phyloP scores from a whole-genome alignment of 2,797 vertebrate genomes.

The Helicolenus hilgendorfi region DNA sequence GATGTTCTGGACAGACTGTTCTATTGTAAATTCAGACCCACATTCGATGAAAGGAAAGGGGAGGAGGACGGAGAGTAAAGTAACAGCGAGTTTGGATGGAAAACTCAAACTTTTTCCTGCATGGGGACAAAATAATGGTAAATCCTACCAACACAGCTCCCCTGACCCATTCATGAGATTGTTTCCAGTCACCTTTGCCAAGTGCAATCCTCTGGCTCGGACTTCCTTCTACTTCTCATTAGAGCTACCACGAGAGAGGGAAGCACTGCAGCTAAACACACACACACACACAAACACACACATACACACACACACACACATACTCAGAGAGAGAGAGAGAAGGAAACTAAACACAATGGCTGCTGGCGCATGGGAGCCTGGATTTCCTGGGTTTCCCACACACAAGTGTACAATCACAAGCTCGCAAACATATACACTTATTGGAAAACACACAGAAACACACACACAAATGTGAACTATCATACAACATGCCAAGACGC shows the following conservation, averaged over 20 bases:
- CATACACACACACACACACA: slow-evolving; percentile 12
- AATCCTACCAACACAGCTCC: slow-evolving; percentile 63
- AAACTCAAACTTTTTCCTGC: slow-evolving; percentile 33
- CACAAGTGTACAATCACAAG: slow-evolving; percentile 83
- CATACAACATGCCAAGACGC: slow-evolving; percentile 44
- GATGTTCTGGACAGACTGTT: slow-evolving; percentile 63
- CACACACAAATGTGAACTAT: slow-evolving; percentile 33
- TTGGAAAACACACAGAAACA: slow-evolving; percentile 40
- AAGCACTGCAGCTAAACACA: slow-evolving; percentile 72
- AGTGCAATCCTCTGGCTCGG: slow-evolving; percentile 72
- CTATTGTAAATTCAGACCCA: slow-evolving; percentile 42
- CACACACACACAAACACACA: neutral
- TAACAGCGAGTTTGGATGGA: slow-evolving; percentile 22
- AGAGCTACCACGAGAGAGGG: slow-evolving; percentile 72
- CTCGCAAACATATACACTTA: slow-evolving; percentile 69
- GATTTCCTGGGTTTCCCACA: slow-evolving; percentile 91
- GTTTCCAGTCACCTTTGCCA: slow-evolving; percentile 81
- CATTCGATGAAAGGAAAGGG: slow-evolving; percentile 12
- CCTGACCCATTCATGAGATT: slow-evolving; percentile 73
- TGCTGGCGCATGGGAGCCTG: slow-evolving; percentile 89
- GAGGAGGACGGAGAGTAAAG: slow-evolving; percentile 15
- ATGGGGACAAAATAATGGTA: slow-evolving; percentile 56
- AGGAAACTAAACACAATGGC: slow-evolving; percentile 90
- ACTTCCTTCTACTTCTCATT: slow-evolving; percentile 83
- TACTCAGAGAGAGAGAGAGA: slow-evolving; percentile 58